phyloP scores from a whole-genome alignment of 2,888 invertebrate species.

The Buathra laborator region DNA sequence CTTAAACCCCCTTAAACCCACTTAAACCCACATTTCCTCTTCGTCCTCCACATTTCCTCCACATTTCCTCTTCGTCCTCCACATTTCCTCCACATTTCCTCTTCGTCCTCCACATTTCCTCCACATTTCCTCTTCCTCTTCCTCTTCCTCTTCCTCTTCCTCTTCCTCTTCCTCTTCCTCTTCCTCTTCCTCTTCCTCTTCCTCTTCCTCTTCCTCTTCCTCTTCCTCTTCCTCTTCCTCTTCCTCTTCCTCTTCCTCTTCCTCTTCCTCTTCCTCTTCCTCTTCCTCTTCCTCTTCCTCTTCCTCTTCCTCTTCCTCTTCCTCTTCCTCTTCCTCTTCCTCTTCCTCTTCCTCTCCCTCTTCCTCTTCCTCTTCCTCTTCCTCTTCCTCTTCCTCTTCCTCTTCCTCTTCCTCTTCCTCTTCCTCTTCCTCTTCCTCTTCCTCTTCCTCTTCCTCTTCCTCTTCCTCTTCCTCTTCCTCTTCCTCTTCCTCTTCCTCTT shows the following conservation, averaged over 20 bases:
- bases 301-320: slow-evolving; percentile 42
- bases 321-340: not conserved
- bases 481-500: slow-evolving; percentile 34
- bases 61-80: no score
- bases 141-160: slow-evolving; percentile 30
- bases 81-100: no score
- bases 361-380: slow-evolving; percentile 34
- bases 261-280: slow-evolving; percentile 29
- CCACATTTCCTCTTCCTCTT: no score
- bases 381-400: not conserved
- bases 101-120: no score
- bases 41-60: no score
- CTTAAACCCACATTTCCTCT: no score
- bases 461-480: not conserved
- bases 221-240: slow-evolving; percentile 48
- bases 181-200: slow-evolving; percentile 55
- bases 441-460: slow-evolving; percentile 52
- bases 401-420: slow-evolving; percentile 31
- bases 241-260: slow-evolving; percentile 11
- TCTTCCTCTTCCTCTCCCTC: slow-evolving; percentile 30
- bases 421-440: slow-evolving; percentile 33
- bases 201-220: not conserved
- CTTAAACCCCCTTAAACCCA: no score
- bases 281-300: slow-evolving; percentile 33
- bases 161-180: slow-evolving; percentile 37